Percentiles rank a stretch among this genome's conserved stretches.
These are phyloP conservation scores for Cyanistes caeruleus DNA, from an alignment of 2,113 vertebrate genomes.

Conservation along the genomic window DNA sequence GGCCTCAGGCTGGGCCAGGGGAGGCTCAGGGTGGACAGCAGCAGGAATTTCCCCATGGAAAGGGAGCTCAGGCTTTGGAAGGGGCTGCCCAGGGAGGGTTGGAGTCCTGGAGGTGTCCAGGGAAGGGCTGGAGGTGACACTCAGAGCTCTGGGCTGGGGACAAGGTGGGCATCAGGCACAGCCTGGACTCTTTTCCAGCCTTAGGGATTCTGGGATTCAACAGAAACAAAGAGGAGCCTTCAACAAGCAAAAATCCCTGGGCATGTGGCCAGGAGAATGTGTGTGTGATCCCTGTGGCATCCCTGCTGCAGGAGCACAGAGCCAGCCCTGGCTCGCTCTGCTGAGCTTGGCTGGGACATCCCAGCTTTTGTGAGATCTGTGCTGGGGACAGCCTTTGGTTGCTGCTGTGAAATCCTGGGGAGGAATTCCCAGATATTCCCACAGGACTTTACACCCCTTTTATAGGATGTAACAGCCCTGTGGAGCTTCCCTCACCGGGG, in stretches of 20 bases:
- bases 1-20: background rate
- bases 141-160: background rate
- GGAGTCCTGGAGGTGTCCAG: background rate
- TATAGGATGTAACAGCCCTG: background rate
- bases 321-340: background rate
- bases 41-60: background rate
- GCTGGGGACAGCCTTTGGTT: background rate
- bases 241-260: background rate
- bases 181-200: background rate
- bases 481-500: background rate
- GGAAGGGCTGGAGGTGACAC: background rate
- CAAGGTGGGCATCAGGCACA: background rate
- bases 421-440: background rate
- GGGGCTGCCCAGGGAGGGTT: background rate
- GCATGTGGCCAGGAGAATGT: background rate
- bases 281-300: fast-evolving
- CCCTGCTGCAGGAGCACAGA: background rate
- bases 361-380: background rate
- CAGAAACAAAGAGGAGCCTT: background rate
- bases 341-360: background rate
- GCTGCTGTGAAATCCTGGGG: background rate
- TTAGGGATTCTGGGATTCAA: background rate
- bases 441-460: background rate
- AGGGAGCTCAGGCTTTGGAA: background rate
- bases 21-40: background rate